Percentiles rank a stretch among this genome's conserved stretches.
Evolutionary conservation across 2,888 invertebrate genomes (phyloP).

Genomic region (Chymomyza amoena): DNA sequence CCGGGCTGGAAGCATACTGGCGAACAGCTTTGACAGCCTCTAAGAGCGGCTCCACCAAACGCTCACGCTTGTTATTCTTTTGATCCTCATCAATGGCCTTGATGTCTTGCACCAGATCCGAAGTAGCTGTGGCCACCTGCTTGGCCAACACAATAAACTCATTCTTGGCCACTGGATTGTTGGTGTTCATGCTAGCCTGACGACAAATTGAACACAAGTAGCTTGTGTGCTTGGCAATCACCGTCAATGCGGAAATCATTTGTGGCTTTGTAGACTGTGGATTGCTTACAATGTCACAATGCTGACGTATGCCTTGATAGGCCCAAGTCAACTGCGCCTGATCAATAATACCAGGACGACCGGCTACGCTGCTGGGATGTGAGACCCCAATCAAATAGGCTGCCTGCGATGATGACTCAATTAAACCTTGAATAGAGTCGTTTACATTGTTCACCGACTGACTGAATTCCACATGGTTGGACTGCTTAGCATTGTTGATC

Average conservation of each 20-base stretch:
- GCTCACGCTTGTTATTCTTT: conserved; percentile 85
- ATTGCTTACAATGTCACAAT: conserved; percentile 88
- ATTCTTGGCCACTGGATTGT: conserved; percentile 93
- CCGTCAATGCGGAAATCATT: conserved; percentile 93
- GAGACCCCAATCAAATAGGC: conserved; percentile 97
- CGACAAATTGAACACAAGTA: conserved; percentile 97
- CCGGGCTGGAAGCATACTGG: conserved; percentile 94
- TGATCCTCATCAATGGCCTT: conserved; percentile 93
- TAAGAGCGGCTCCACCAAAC: conserved; percentile 90
- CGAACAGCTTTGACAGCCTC: conserved; percentile 95
- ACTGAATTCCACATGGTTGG: conserved; percentile 91
- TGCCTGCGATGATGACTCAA: conserved; percentile 96
- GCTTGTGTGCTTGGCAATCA: conserved; percentile 97
- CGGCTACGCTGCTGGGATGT: conserved; percentile 92
- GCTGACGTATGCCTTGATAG: conserved; percentile 92
- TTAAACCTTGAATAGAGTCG: conserved; percentile 91
- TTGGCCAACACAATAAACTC: conserved; percentile 99
- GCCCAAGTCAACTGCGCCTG: conserved; percentile 92
- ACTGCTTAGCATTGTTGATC: conserved; percentile 93
- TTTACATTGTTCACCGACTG: conserved; percentile 91
- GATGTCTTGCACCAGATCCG: conserved; percentile 95
- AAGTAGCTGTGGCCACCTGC: conserved; percentile 97
- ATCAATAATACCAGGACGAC: conserved; percentile 92
- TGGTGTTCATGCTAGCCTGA: conserved; percentile 93
- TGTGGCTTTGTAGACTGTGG: conserved; percentile 88